Evolutionary conservation across 2,797 vertebrate species (phyloP).

Genomic region (Sphaeramia orbicularis): DNA sequence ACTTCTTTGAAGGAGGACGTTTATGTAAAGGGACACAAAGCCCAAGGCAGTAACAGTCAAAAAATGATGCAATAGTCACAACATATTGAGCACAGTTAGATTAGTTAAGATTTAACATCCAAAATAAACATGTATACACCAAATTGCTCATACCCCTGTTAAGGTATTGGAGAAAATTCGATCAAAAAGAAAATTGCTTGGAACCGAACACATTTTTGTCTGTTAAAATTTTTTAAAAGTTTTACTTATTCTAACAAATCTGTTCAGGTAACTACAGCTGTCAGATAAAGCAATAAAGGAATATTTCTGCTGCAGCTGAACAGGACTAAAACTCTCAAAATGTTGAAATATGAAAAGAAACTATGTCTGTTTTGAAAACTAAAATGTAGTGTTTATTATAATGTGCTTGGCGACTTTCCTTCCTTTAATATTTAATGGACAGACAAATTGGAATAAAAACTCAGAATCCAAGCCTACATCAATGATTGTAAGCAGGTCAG

Average conservation of each 20-base stretch:
- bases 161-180: constrained; percentile 30
- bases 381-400: neutral
- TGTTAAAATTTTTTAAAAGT: constrained; percentile 1
- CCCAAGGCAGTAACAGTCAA: constrained; percentile 56
- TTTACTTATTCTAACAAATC: constrained; percentile 31
- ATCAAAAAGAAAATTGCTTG: constrained; percentile 25
- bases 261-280: constrained; percentile 11
- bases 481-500: constrained; percentile 12
- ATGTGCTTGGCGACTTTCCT: neutral
- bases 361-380: neutral
- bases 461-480: constrained; percentile 32
- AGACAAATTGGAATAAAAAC: neutral
- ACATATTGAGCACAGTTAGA: constrained; percentile 45
- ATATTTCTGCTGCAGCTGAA: neutral
- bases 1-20: constrained; percentile 39
- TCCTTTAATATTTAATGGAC: neutral
- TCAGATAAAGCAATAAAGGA: neutral
- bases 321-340: neutral
- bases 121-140: constrained; percentile 56
- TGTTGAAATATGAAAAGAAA: neutral
- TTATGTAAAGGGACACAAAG: constrained; percentile 56
- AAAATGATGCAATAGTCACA: constrained; percentile 59
- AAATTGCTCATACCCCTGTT: constrained; percentile 14
- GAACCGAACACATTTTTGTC: constrained; percentile 31
- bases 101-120: constrained; percentile 43